Base-by-base conservation (phyloP, 23 tunicate species). In the Pegea sp. region DNA sequence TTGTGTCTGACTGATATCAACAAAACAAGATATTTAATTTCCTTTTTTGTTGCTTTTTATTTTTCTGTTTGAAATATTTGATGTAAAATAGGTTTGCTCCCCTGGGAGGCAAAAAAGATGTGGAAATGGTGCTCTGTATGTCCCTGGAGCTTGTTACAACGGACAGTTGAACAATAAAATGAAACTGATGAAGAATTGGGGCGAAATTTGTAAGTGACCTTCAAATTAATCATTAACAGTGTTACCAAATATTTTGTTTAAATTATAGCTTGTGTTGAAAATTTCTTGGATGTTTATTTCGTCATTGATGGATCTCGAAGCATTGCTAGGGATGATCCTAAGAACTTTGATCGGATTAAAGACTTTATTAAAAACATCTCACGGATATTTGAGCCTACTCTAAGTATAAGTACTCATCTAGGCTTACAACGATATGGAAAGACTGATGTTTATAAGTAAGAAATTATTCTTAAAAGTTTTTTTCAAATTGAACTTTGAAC, bases 81-180 rank as follows among this genome's bases (percentile, higher is more conserved):
- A 38, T 8, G 13, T 38, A 16, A 38, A 11, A 8, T 44, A 66
- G 72, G 53, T 26, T 6, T 66, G 72, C 56, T 28, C 64, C n/a
- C 72, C 64, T 42, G 64, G 72, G 20, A 57, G 72, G 32, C 64
- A 57, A 43, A 66, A 66, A 38, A 5, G 21, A 13, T 66, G 72
- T 31, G 72, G 72, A 6, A 22, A 16, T 4, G 25, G 34, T 16
- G 55, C 5, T 5, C 26, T 30, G 3, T 66, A 24, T 55, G 26
- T 43, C 11, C 72, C 72, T 13, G 72, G 72, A 7, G 64, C 72
- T 8, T 66, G 72, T 42, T 66, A 66, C 34, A 20, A 31, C 16
- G 60, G 60, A 2, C n/a, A 31, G 1, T 34, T 54, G 4, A 8
- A 48, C 3, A 23, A 24, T 22, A 33, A 54, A 51, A 33, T 54